Evolutionary conservation across 1,140 invertebrate species (phyloP).

Genomic region (Panagrolaimus sp.): DNA sequence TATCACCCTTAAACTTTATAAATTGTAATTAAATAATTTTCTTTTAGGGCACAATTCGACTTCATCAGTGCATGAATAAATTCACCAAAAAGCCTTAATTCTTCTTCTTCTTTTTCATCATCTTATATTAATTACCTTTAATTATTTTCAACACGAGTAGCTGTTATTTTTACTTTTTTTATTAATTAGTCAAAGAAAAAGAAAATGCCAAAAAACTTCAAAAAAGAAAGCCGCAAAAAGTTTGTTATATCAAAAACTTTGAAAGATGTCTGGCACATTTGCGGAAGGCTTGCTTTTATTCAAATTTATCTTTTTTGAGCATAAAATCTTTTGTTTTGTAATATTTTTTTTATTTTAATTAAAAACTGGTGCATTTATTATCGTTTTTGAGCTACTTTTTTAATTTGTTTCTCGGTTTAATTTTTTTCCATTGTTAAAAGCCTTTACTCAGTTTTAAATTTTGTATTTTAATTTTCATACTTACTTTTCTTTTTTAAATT

Average conservation of each 20-base stretch:
- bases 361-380: slow-evolving; percentile 17
- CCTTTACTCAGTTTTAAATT: too few species aligned
- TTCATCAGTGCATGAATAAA: too few species aligned
- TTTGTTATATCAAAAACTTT: too few species aligned
- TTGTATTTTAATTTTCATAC: too few species aligned
- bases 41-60: not conserved
- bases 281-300: not conserved
- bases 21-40: not conserved
- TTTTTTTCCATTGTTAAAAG: too few species aligned
- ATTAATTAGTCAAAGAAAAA: not conserved
- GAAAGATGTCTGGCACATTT: too few species aligned
- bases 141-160: not conserved
- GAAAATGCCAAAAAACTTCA: too few species aligned
- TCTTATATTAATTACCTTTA: not conserved
- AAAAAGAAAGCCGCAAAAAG: too few species aligned
- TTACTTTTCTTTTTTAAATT: too few species aligned
- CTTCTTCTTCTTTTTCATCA: too few species aligned
- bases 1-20: not conserved
- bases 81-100: too few species aligned
- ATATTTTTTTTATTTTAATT: not conserved
- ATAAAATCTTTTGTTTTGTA: not conserved
- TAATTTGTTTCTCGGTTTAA: too few species aligned
- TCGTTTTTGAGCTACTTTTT: not conserved
- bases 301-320: not conserved
- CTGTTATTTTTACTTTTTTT: slow-evolving; percentile 7